phyloP scores from a whole-genome alignment of 2,888 invertebrate genomes.

The Sinodicranocentrus sp. region DNA sequence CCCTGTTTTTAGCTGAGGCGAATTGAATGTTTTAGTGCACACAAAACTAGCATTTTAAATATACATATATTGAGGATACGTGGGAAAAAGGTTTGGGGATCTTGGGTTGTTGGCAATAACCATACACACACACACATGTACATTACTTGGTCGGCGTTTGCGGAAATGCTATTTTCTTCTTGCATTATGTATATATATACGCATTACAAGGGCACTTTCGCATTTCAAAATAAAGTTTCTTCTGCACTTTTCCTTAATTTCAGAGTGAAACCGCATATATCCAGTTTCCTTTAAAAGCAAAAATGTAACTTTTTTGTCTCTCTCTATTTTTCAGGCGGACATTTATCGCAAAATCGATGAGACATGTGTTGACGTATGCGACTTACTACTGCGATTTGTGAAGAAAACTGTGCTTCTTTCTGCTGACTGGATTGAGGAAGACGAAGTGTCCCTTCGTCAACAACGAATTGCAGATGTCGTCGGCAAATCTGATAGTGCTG shows the following conservation, averaged over 20 bases:
- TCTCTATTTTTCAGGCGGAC: constrained; percentile 76
- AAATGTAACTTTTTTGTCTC: constrained; percentile 45
- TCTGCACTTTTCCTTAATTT: constrained; percentile 25
- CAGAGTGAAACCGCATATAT: constrained; percentile 17
- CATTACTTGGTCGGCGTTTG: background rate
- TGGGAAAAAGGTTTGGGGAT: no score
- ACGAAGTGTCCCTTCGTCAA: constrained; percentile 20
- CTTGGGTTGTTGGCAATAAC: no score
- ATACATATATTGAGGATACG: no score
- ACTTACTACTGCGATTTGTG: constrained; percentile 67
- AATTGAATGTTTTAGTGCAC: constrained; percentile 46
- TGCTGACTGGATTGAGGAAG: constrained; percentile 42
- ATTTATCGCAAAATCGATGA: constrained; percentile 77
- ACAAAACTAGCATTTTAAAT: background rate
- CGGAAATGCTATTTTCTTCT: background rate
- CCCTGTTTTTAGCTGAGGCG: constrained; percentile 29
- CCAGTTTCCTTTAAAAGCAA: background rate
- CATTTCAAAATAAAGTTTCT: constrained; percentile 16
- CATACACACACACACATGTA: background rate
- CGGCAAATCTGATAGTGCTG: constrained; percentile 30
- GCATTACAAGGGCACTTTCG: background rate
- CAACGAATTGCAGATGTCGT: constrained; percentile 42
- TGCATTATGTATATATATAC: background rate
- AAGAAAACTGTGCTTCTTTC: constrained; percentile 66
- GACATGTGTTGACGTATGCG: constrained; percentile 67